Evolutionary conservation across 2,113 vertebrate species (phyloP), one percentile per base, ranked within the genome.

Genomic region (Stictonetta naevosa): DNA sequence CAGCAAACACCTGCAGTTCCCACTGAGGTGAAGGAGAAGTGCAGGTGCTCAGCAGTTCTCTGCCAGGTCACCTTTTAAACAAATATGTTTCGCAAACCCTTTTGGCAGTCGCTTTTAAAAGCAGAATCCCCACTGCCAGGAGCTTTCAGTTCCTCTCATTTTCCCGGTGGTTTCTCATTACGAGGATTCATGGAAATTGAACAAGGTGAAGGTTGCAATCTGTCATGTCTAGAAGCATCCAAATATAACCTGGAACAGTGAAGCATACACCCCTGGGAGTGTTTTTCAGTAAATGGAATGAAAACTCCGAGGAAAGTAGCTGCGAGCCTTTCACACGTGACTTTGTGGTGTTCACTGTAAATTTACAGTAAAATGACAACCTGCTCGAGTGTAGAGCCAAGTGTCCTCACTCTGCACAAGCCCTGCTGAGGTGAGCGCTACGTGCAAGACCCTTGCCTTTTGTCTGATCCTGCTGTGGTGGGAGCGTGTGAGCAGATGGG

Each of bases 281-380:
- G 52, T 95, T 91, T 96, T 72, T 34, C 56, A 93, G 60, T 63
- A 94, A 93, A 84, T 79, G 29, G 81, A 81, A 74, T 40, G 63
- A 78, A 86, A 84, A 46, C 58, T 62, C 38, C 36, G 59, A 46
- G 81, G 58, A 69, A 83, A 78, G 33, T 28, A n/a, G 75, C 64
- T 67, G 50, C 16, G 29, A 90, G 60, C 18, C 10, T 83, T 85
- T 53, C 29, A 10, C 23, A 74, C 4, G 6, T 78, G 58, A 56
- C 56, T 68, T 91, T 71, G 67, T 18, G 90, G 48, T 11, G 4
- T 86, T 86, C 60, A 77, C 46, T 36, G 15, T 71, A 59, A 87
- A 67, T 44, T 48, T 34, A 13, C 26, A 82, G 73, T 77, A 63
- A 71, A 92, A 71, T 15, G 62, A 73, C 48, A 48, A 55, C 28